Evolutionary conservation across 64 coral and sea anemone genomes (phyloP).

Genomic region (Montipora efflorescens): DNA sequence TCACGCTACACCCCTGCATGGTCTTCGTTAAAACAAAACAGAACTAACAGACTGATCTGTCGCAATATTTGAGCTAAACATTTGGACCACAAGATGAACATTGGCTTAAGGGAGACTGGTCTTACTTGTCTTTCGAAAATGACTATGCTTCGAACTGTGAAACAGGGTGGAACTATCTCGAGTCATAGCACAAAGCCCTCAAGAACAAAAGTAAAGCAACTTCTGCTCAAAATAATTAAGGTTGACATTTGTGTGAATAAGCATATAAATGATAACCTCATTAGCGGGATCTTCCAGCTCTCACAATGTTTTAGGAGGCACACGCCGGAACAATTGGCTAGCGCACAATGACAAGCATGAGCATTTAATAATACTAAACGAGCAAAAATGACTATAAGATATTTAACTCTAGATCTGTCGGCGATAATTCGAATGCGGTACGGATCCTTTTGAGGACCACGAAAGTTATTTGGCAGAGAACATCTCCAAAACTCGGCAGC

Average conservation of each 20-base stretch:
- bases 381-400: background rate
- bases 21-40: no score
- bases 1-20: no score
- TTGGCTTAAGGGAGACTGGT: no score
- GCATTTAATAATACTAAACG: background rate
- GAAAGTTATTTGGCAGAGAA: constrained; percentile 74
- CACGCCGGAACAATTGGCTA: background rate
- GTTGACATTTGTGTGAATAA: background rate
- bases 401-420: background rate
- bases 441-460: background rate
- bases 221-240: no score
- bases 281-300: background rate
- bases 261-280: background rate
- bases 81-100: no score
- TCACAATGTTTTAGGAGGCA: background rate
- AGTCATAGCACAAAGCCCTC: no score
- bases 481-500: constrained; percentile 85
- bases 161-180: no score
- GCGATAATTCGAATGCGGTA: constrained; percentile 69
- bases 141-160: no score
- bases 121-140: no score
- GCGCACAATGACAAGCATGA: background rate
- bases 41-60: no score
- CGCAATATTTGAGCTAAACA: no score
- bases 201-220: no score